These are phyloP conservation scores for Cygnus olor DNA, from an alignment of 2,797 vertebrate species.

Conservation along the genomic window DNA sequence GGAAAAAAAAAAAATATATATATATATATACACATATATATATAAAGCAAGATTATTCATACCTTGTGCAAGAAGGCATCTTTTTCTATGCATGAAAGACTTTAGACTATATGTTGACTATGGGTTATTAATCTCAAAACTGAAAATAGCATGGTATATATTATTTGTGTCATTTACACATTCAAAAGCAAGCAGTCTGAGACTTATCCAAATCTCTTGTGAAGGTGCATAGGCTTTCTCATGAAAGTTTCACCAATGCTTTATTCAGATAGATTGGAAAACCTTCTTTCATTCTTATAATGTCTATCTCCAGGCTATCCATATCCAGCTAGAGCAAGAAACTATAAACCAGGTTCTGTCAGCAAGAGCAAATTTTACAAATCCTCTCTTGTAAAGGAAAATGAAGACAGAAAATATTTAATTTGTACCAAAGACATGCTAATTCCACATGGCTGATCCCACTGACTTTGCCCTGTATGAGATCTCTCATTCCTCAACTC, in stretches of 20 bases:
- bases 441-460: constrained; percentile 22
- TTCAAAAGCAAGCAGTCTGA: not conserved
- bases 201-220: constrained; percentile 11
- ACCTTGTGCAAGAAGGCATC: not conserved
- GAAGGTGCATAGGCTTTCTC: constrained; percentile 10
- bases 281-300: not conserved
- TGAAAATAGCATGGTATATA: constrained; percentile 14
- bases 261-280: constrained; percentile 45
- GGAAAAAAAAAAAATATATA: not conserved
- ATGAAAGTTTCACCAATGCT: constrained; percentile 46
- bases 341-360: not conserved
- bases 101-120: constrained; percentile 4
- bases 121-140: constrained; percentile 30
- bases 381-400: constrained; percentile 20
- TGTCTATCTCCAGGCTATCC: constrained; percentile 41
- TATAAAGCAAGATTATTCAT: constrained; percentile 1
- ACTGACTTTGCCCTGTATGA: constrained; percentile 38
- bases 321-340: not conserved
- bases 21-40: no score
- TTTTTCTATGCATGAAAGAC: not conserved
- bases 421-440: constrained; percentile 36
- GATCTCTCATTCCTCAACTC: constrained; percentile 1
- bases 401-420: constrained; percentile 54
- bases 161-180: constrained; percentile 31
- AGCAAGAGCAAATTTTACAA: constrained; percentile 2